Evolutionary conservation across 2,888 invertebrate genomes (phyloP), one percentile per base, ranked within the genome.

Genomic region (Lamellibrachia satsuma): DNA sequence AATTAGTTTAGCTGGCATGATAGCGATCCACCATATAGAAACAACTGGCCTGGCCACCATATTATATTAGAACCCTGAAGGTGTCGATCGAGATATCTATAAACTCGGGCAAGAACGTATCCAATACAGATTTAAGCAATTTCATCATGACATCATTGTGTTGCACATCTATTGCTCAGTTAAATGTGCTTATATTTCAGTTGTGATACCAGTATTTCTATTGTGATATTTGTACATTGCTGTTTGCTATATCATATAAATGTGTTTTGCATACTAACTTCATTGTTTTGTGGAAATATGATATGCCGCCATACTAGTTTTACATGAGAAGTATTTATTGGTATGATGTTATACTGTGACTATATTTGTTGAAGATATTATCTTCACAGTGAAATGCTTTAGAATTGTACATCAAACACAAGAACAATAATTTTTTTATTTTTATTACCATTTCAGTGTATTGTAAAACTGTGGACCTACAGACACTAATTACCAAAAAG

Each of bases 381-480:
- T 22, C 6, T 75, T 75, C 22, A 22, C 75, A 75, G 39, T 39
- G 39, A 39, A 39, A 39, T 39, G 39, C 39, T 22, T 15, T 22
- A 3, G 6, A 22, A 75, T 22, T 75, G 9, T 9, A 55, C 9
- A 75, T 39, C 39, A 75, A 75, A 15, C 55, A 55, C 55, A 55
- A 55, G 75, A 75, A 22, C 75, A 75, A 55, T 55, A 2, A 9
- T 55, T 75, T 75, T 75, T 75, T 75, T 22, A 75, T 75, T 75
- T 75, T 75, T 75, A 75, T 75, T 75, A 75, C 75, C 75, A 75
- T 75, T 75, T 75, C 75, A 22, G 4, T 75, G 75, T 75, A 75
- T 75, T 75, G 75, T 75, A 75, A 75, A 75, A 75, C 75, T 75
- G n/a, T 75, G 75, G 75, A 75, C 75, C 75, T 75, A 75, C 75